Evolutionary conservation across 2,888 invertebrate genomes (phyloP).

Genomic region (Cheilosia scutellata): DNA sequence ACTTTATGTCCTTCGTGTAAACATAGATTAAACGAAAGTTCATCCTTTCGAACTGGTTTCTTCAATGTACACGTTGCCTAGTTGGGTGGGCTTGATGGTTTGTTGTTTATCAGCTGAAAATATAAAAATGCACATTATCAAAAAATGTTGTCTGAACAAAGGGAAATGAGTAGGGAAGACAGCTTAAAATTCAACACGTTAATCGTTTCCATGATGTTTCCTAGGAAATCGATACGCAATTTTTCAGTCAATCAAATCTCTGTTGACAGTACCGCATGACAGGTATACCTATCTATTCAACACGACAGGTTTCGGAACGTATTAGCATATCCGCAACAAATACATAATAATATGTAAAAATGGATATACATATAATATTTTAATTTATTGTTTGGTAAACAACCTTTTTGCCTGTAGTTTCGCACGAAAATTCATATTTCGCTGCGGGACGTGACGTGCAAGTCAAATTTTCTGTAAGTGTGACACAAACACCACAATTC

Average conservation of each 20-base stretch:
- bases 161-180: constrained; percentile 9
- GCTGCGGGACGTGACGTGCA: constrained; percentile 58
- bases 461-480: constrained; percentile 51
- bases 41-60: constrained; percentile 82
- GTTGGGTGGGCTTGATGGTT: constrained; percentile 81
- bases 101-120: constrained; percentile 81
- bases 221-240: constrained; percentile 63
- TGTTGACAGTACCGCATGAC: constrained; percentile 58
- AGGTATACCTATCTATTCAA: constrained; percentile 29
- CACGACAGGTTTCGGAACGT: constrained; percentile 47
- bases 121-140: constrained; percentile 44
- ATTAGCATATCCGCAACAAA: constrained; percentile 57
- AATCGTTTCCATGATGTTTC: constrained; percentile 39
- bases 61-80: constrained; percentile 83
- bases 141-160: not conserved
- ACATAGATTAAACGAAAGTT: constrained; percentile 51
- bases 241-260: constrained; percentile 60
- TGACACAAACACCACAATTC: constrained; percentile 39
- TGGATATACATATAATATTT: not conserved
- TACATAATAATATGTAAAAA: not conserved
- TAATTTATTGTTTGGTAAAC: constrained; percentile 43
- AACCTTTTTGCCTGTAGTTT: constrained; percentile 49
- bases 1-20: constrained; percentile 35
- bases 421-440: constrained; percentile 58
- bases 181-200: constrained; percentile 23